Evolutionary conservation across 2,113 vertebrate genomes (phyloP), one percentile per base, ranked within the genome.

Genomic region (Corydoras sp.): DNA sequence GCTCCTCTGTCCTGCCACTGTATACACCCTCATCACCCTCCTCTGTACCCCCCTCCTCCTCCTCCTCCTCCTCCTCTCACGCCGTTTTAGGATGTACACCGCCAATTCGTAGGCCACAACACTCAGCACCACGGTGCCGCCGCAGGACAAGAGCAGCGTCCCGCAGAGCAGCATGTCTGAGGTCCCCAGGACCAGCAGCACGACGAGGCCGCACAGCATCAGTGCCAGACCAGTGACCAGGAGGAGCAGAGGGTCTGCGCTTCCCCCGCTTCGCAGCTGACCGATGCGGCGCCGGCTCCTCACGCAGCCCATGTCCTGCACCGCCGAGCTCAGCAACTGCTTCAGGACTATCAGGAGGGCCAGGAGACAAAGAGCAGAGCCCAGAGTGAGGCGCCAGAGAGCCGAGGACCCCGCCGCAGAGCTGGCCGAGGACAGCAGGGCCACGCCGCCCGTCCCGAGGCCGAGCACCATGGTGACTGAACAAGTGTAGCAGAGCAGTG

Each of bases 261-360:
- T 85, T 1, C 97, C 97, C 0, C 96, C 97, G 0, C 95, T 99
- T 83, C 92, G 95, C 72, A 99, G 87, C 75, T 93, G 89, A 60
- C 93, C 89, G 0, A 99, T 95, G 5, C 92, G 92, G 0, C 88
- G 89, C 32, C 91, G 84, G 76, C 91, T 95, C 73, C 75, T 92
- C 58, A 99, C 83, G 15, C 97, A 99, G 81, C 97, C 96, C 95
- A 98, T 99, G 87, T 99, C 97, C 88, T 99, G 97, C 78, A 99
- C 90, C 0, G 97, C 97, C 0, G 96, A 98, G 85, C 96, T 98
- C 81, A 99, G 88, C 75, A 99, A 90, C 85, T 97, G 97, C 84
- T 99, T 99, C 76, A 96, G 91, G 32, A 99, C 89, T 10, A 99
- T 88, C 0, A 92, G 81, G 70, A 99, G 87, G n/a, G 95, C 93